Conservation (phyloP, 2,888 invertebrate genomes). For the Lasioglossum zephyrum region DNA sequence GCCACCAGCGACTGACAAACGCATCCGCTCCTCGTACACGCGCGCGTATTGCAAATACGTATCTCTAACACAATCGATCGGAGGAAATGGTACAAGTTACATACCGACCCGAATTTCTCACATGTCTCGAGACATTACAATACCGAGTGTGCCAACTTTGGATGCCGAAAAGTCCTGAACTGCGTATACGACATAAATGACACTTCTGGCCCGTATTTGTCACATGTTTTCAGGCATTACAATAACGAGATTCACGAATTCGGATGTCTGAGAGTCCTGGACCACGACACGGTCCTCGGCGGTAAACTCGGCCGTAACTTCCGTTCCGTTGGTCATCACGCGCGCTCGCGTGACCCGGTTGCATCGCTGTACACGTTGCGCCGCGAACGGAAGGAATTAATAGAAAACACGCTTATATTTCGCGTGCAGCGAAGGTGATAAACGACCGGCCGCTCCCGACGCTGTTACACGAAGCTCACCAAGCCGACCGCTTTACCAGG, state of each 20-base stretch:
- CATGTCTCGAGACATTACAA: no score
- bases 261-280: slow-evolving; percentile 1
- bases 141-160: no score
- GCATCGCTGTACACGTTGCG: slow-evolving; percentile 38
- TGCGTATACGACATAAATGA: background rate
- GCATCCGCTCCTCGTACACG: no score
- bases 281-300: slow-evolving; percentile 14
- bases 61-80: no score
- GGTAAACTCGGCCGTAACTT: slow-evolving; percentile 53
- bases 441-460: slow-evolving; percentile 66
- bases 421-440: slow-evolving; percentile 74
- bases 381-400: slow-evolving; percentile 76
- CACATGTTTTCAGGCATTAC: background rate
- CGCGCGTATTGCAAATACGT: no score
- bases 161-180: background rate
- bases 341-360: slow-evolving; percentile 65
- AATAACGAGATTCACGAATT: background rate
- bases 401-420: slow-evolving; percentile 79
- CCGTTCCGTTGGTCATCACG: slow-evolving; percentile 60
- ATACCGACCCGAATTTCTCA: no score
- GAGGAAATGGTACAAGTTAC: no score
- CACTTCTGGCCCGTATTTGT: background rate
- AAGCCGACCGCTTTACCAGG: slow-evolving; percentile 26
- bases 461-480: slow-evolving; percentile 62
- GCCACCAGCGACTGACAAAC: no score